Conservation (phyloP, 1,140 invertebrate genomes). For the Colletes latitarsis region DNA sequence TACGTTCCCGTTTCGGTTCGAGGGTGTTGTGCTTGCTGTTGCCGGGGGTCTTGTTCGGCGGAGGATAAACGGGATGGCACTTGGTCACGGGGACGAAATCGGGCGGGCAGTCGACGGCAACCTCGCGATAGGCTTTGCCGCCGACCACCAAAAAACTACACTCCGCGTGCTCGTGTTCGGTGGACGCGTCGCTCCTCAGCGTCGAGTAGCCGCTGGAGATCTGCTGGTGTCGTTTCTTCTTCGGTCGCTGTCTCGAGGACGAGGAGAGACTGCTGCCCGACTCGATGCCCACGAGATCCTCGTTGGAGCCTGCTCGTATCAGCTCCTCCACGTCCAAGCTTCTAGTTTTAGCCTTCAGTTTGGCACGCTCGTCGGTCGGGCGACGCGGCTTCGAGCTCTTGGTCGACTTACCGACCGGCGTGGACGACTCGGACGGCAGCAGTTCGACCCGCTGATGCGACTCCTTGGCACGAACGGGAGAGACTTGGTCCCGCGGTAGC, state of each 20-base stretch:
- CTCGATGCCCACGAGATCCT: slow-evolving; percentile 78
- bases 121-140: slow-evolving; percentile 82
- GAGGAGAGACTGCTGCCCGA: slow-evolving; percentile 57
- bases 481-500: slow-evolving; percentile 27
- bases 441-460: slow-evolving; percentile 7
- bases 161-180: slow-evolving; percentile 50
- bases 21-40: slow-evolving; percentile 68
- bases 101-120: slow-evolving; percentile 89
- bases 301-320: slow-evolving; percentile 79
- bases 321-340: slow-evolving; percentile 70
- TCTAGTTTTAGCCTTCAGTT: slow-evolving; percentile 50
- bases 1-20: slow-evolving; percentile 58
- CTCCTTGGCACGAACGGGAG: slow-evolving; percentile 42
- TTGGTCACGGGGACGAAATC: slow-evolving; percentile 89
- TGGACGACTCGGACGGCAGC: not conserved
- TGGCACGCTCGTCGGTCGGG: slow-evolving; percentile 45
- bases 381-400: slow-evolving; percentile 40
- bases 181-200: slow-evolving; percentile 80
- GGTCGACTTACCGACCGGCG: slow-evolving; percentile 14
- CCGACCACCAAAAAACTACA: slow-evolving; percentile 65
- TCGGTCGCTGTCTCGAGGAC: slow-evolving; percentile 62
- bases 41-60: slow-evolving; percentile 76
- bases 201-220: slow-evolving; percentile 79
- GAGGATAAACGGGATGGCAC: slow-evolving; percentile 88
- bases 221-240: slow-evolving; percentile 74